phyloP scores from a whole-genome alignment of 2,797 vertebrate genomes.

The Rhinatrema bivittatum region DNA sequence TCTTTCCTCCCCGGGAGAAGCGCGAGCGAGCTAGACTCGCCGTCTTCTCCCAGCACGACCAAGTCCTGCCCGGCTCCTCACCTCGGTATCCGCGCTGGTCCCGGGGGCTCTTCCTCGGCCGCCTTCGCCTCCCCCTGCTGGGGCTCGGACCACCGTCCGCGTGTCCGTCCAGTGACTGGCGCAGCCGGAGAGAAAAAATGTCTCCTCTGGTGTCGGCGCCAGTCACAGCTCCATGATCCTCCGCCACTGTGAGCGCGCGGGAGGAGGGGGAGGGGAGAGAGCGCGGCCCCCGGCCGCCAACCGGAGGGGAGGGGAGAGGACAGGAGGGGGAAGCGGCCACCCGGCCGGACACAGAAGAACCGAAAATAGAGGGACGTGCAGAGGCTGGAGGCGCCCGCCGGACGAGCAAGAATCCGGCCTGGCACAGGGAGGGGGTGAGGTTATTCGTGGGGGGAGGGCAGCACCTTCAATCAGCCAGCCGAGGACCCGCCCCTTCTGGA shows the following conservation, averaged over 20 bases:
- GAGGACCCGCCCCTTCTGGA: constrained; percentile 23
- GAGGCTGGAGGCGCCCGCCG: constrained; percentile 18
- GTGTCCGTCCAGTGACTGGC: background rate
- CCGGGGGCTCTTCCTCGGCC: no score
- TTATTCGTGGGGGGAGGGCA: constrained; percentile 5
- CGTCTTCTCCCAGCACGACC: background rate
- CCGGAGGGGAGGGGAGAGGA: constrained; percentile 49
- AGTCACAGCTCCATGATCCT: constrained; percentile 3
- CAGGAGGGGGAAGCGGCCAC: constrained; percentile 50
- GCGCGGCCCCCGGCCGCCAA: background rate
- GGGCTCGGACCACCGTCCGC: background rate
- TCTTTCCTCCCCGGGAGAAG: background rate
- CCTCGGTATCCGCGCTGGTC: no score
- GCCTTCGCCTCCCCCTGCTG: background rate
- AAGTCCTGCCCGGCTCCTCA: no score
- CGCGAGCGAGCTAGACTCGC: background rate
- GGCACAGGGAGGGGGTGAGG: background rate
- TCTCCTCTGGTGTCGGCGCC: background rate
- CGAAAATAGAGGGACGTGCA: no score
- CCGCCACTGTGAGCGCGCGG: background rate
- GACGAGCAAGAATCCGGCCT: no score
- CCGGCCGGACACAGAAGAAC: no score
- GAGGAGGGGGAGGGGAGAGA: constrained; percentile 31
- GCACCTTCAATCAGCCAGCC: no score
- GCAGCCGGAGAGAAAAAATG: background rate